Evolutionary conservation across 2,797 vertebrate genomes (phyloP), one percentile per base, ranked within the genome.

Genomic region (Octomys mimax): DNA sequence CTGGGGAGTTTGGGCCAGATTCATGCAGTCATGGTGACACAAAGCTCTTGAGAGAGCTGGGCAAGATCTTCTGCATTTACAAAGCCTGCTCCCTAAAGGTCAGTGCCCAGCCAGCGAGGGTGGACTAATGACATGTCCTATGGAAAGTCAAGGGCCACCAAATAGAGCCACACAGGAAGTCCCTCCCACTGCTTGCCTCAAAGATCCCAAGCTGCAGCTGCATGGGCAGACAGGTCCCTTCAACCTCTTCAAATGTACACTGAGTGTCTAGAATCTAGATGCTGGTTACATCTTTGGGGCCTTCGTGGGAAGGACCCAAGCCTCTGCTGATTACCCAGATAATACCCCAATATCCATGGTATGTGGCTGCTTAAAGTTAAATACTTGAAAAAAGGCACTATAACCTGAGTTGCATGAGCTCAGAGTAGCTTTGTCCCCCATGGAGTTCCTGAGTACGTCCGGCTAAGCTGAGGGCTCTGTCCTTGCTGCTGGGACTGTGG

Each of bases 331-430:
- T 52, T 10, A 42, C 24, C 42, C n/a, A 2, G 31, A 26, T 21
- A 61, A 57, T 18, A 26, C 26, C 42, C 87, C 36, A 2, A 0
- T 0, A 12, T 1, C 0, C 5, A 14, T 0, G 3, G 73, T 28
- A 28, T 28, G 42, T 4, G 78, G 70, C 33, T 10, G 4, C 49
- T 31, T 26, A 82, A 66, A 31, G 36, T 78, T 78, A 61, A 84
- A 49, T 4, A 28, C 70, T 59, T 3, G 11, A 1, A 22, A 52
- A 9, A 6, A 82, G 73, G 52, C 4, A 39, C 21, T 21, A 16
- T 1, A 16, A 36, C 59, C 62, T 28, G 66, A 73, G 18, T 90
- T 59, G 52, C 0, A 1, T 4, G 2, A 62, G 14, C 24, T 84
- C 16, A 22, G 19, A 26, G 39, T 21, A 22, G 24, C 78, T 82